A percentile compares a stretch with the other conserved stretches of the same genome.
Conservation (phyloP, 2,888 invertebrate genomes). For the Eulithis prunata region DNA sequence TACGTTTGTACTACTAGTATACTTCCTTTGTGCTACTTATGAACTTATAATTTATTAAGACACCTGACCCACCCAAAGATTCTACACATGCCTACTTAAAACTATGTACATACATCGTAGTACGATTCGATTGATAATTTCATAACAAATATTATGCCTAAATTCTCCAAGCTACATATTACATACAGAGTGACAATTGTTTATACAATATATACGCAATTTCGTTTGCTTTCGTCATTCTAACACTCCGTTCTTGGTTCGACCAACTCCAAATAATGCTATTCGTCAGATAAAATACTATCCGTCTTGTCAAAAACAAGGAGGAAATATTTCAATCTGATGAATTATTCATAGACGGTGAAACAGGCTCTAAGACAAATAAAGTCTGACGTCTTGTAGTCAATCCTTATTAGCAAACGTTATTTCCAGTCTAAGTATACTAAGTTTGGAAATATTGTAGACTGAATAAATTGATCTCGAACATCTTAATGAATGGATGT, state of each 20-base stretch:
- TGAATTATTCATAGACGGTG: too few relatives aligned
- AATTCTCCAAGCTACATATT: too few relatives aligned
- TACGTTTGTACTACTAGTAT: too few relatives aligned
- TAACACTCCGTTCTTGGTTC: conserved; percentile 2
- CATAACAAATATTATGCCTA: too few relatives aligned
- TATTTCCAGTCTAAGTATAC: conserved; percentile 7
- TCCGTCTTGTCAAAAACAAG: too few relatives aligned
- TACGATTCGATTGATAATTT: too few relatives aligned
- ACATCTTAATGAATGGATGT: conserved; percentile 45
- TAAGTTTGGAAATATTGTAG: conserved; percentile 15
- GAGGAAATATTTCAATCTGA: too few relatives aligned
- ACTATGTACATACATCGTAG: too few relatives aligned
- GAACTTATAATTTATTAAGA: too few relatives aligned
- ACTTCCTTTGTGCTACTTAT: too few relatives aligned
- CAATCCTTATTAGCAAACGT: conserved; percentile 6
- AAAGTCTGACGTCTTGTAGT: conserved; percentile 18
- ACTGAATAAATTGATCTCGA: conserved; percentile 31
- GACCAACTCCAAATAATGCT: too few relatives aligned
- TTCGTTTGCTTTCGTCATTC: conserved; percentile 3
- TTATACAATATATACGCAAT: neutral
- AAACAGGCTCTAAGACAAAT: conserved; percentile 9
- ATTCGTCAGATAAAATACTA: too few relatives aligned
- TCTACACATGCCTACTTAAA: neutral
- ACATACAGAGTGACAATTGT: neutral
- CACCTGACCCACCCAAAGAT: neutral